A percentile compares a stretch with the other conserved stretches of the same genome.
Evolutionary conservation across 2,888 invertebrate genomes (phyloP).

Genomic region (Helleia helle): DNA sequence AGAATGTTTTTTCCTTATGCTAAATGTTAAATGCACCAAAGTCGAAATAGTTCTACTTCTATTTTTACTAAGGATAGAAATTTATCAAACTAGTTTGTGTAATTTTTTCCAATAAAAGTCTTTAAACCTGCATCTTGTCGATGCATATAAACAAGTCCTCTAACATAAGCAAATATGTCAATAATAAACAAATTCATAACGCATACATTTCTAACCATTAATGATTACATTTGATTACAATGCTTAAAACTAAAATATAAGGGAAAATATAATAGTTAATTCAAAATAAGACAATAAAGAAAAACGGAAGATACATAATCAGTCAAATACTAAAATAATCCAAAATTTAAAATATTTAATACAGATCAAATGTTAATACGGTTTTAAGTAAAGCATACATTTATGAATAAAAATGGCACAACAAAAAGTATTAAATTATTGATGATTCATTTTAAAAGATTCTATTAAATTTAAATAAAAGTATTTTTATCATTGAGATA

Average conservation of each 20-base stretch:
- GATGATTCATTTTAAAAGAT: too few species aligned
- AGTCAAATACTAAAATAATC: slow-evolving; percentile 11
- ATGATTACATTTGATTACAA: slow-evolving; percentile 10
- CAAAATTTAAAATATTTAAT: not conserved
- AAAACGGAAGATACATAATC: slow-evolving; percentile 10
- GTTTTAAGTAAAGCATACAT: not conserved
- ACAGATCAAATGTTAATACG: slow-evolving; percentile 3
- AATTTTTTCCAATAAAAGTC: slow-evolving; percentile 5
- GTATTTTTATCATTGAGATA: too few species aligned
- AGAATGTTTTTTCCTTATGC: slow-evolving; percentile 8
- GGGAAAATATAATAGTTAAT: slow-evolving; percentile 3
- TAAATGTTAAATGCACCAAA: slow-evolving; percentile 29
- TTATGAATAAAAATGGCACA: not conserved
- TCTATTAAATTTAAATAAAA: too few species aligned
- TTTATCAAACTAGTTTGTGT: slow-evolving; percentile 4
- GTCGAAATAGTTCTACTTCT: slow-evolving; percentile 12
- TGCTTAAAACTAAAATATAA: slow-evolving; percentile 10
- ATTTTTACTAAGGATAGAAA: slow-evolving; percentile 5
- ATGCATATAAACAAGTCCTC: not conserved
- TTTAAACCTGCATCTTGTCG: not conserved
- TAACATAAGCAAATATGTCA: slow-evolving; percentile 4
- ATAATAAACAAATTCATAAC: slow-evolving; percentile 1
- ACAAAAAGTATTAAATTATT: too few species aligned
- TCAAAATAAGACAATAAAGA: not conserved
- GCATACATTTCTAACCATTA: not conserved